phyloP scores from a whole-genome alignment of 2,113 vertebrate species.

The Cyprichromis sp. region DNA sequence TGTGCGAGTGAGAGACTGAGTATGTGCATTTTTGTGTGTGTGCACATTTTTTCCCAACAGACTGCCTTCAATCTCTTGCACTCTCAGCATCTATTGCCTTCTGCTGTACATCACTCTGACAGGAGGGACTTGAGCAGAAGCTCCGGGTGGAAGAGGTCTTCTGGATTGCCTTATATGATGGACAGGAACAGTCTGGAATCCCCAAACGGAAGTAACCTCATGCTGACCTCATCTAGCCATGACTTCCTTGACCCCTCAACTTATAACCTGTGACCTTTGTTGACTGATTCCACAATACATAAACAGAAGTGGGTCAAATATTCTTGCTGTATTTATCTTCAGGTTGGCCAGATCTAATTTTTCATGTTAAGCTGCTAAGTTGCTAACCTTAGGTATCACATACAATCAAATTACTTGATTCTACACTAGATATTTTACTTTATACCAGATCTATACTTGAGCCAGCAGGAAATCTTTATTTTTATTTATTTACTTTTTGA shows the following conservation, averaged over 20 bases:
- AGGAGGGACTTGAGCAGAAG: conserved; percentile 28
- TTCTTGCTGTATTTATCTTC: neutral
- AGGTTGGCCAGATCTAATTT: neutral
- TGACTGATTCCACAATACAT: neutral
- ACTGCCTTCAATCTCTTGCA: conserved; percentile 9
- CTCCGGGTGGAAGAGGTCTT: conserved; percentile 35
- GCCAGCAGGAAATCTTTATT: neutral
- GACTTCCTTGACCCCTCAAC: conserved; percentile 37
- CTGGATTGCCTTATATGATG: conserved; percentile 30
- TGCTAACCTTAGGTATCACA: neutral
- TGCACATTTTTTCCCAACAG: neutral
- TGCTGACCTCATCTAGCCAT: conserved; percentile 48
- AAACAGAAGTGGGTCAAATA: conserved; percentile 1
- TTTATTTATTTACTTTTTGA: neutral
- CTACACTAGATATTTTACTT: neutral
- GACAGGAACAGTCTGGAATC: conserved; percentile 49
- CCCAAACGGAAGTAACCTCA: conserved; percentile 56
- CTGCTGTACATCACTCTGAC: conserved; percentile 59
- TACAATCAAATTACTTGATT: neutral
- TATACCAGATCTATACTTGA: neutral
- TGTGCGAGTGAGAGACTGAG: neutral
- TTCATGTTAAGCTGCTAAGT: neutral
- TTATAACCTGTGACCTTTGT: conserved; percentile 16
- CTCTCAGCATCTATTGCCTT: conserved; percentile 32
- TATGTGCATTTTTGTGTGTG: neutral